Base-by-base conservation (phyloP, 1,140 invertebrate genomes). In the Tetramorium simillimum region DNA sequence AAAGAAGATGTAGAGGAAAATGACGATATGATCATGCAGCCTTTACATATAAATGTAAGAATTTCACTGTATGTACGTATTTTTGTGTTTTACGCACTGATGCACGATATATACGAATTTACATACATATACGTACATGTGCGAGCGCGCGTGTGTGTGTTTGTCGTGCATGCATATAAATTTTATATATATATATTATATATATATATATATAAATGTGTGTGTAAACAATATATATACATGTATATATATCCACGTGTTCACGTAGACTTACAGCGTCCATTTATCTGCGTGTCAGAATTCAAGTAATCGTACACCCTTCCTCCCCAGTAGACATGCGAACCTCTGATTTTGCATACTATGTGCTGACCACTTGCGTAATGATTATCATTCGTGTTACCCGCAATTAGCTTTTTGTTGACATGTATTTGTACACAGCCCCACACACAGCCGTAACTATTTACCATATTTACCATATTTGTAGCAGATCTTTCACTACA, bases 311-410 rank as follows among this genome's bases (percentile, higher is more conserved):
- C 49, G 40, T 53, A 60, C 24, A 70, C 46, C n/a, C n/a, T 10
- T 33, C 33, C 33, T 33, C 33, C 5, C 9, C 53, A 60, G 2
- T 56, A 21, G 37, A 56, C 46, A 53, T 56, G 53, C 40, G 24
- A 62, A 53, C 14, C 14, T 62, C 58, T 87, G 56, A 82, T 75
- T 87, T 75, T 87, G 85, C 67, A 65, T 12, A 88, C 49, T 87
- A 43, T 82, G 40, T 84, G 69, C 62, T 73, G 53, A 73, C 12
- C 80, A 82, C 24, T 81, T 49, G 46, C 76, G 40, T 33, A 33
- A 33, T 84, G 53, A 88, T 75, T 63, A 86, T 60, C 65, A 86
- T 76, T 76, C 86, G 62, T 69, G 62, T 77, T 60, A 78, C 12
- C 46, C 40, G 84, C 53, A 70, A 37, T 63, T 80, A 72, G 73